These are phyloP conservation scores for Spialia ferax DNA, from an alignment of 2,888 invertebrate genomes.

Conservation along the genomic window DNA sequence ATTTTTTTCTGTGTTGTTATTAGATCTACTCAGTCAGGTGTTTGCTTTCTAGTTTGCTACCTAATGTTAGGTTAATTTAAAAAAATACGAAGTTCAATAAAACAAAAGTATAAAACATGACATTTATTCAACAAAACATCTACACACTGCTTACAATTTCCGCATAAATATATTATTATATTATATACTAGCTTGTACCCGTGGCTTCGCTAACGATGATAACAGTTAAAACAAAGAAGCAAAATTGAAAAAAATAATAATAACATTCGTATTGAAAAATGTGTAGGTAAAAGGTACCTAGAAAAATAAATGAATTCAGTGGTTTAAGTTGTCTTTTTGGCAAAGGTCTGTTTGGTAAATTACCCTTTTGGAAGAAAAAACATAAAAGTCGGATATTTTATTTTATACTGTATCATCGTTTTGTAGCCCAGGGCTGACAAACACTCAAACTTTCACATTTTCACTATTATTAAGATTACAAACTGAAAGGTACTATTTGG, in stretches of 20 bases:
- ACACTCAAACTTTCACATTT: not conserved
- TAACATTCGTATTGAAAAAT: too few relatives aligned
- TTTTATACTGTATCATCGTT: not conserved
- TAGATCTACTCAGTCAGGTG: too few relatives aligned
- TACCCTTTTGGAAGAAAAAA: too few relatives aligned
- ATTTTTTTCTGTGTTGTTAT: too few relatives aligned
- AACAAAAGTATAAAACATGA: constrained; percentile 71
- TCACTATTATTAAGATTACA: constrained; percentile 48
- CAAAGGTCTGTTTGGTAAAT: too few relatives aligned
- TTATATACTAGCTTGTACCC: constrained; percentile 3
- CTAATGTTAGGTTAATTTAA: too few relatives aligned
- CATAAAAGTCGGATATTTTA: too few relatives aligned
- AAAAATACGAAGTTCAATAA: too few relatives aligned
- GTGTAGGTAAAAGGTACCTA: too few relatives aligned
- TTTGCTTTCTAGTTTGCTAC: too few relatives aligned
- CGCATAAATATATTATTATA: constrained; percentile 61
- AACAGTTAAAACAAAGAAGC: not conserved
- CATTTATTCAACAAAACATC: constrained; percentile 85
- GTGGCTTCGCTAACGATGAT: not conserved
- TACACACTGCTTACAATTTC: constrained; percentile 77
- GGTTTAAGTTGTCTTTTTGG: too few relatives aligned
- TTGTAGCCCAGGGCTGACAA: not conserved
- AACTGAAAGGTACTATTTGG: constrained; percentile 80
- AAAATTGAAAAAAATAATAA: not conserved
- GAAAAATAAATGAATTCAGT: too few relatives aligned